Evolutionary conservation across 2,797 vertebrate species (phyloP), one percentile per base, ranked within the genome.

Genomic region (Lacerta agilis): DNA sequence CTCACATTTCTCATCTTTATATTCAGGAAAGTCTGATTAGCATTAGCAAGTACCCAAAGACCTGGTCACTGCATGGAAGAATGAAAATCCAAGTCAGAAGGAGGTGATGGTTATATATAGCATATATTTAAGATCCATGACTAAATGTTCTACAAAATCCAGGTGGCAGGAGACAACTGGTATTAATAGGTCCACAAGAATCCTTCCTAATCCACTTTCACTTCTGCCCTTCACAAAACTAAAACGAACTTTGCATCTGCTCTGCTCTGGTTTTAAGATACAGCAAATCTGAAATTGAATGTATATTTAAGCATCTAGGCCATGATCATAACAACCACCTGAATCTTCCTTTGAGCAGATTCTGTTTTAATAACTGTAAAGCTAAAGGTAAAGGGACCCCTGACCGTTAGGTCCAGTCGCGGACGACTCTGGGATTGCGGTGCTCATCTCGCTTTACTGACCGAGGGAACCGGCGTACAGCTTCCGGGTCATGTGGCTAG

Each of bases 1-100:
- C 38, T 92, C 7, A 6, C 76, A 90, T 87, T 92, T 93, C 83
- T 91, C 89, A 85, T 4, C 76, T 38, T 93, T 82, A 83, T 81
- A 87, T 90, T 89, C 78, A 80, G 86, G 27, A 79, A 80, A 82
- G 61, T 86, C 64, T 81, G 86, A 90, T 93, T 90, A 90, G 15
- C 85, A 29, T 86, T 90, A 83, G 82, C 84, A 80, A 71, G 85
- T 23, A 85, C 20, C 43, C 88, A 87, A 72, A 55, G 92, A 84
- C 67, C 66, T 77, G 89, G 87, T 41, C 79, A 33, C 61, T 85
- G 3, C 82, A 87, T 69, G 75, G 76, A 71, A 89, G 83, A 83
- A 33, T 88, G 79, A 88, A 90, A 86, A 87, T 81, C 41, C 36
- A 90, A 84, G 79, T 78, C 36, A 3, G 72, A 29, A 5, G 3